Percentiles rank a stretch among this genome's conserved stretches.
Evolutionary conservation across 2,113 vertebrate species (phyloP).

Genomic region (Nestor notabilis): DNA sequence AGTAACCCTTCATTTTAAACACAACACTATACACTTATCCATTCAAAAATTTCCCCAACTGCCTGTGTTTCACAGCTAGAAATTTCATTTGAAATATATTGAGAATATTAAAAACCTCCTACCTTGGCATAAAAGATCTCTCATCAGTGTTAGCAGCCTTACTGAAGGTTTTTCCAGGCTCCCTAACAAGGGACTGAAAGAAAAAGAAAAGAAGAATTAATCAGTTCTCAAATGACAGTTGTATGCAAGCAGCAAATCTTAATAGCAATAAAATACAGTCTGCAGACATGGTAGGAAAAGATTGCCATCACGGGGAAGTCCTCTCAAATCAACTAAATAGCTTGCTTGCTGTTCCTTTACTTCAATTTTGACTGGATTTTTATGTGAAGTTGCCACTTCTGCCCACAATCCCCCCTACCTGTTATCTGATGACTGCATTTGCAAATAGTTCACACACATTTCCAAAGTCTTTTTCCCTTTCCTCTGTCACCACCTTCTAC

Average conservation of each 20-base stretch:
- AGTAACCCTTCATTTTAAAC: neutral
- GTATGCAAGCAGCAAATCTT: neutral
- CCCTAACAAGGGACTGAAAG: neutral
- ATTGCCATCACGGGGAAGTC: neutral
- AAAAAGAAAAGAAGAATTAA: neutral
- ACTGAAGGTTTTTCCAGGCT: constrained; percentile 27
- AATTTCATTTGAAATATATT: neutral
- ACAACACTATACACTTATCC: neutral
- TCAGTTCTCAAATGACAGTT: neutral
- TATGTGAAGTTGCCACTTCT: neutral
- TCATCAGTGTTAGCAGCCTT: constrained; percentile 69
- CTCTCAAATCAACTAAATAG: neutral
- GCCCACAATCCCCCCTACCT: neutral
- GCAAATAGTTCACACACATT: neutral
- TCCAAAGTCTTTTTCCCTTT: neutral
- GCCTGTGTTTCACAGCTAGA: neutral
- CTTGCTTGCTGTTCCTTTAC: neutral
- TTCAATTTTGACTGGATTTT: neutral
- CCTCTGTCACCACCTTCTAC: neutral
- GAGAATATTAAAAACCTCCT: neutral
- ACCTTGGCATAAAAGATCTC: constrained; percentile 75
- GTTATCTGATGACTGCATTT: neutral
- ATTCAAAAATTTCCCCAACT: neutral
- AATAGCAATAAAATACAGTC: neutral
- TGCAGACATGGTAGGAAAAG: neutral